These are phyloP conservation scores for Lissocephala sabroskyi DNA, from an alignment of 2,888 invertebrate genomes.

Conservation along the genomic window DNA sequence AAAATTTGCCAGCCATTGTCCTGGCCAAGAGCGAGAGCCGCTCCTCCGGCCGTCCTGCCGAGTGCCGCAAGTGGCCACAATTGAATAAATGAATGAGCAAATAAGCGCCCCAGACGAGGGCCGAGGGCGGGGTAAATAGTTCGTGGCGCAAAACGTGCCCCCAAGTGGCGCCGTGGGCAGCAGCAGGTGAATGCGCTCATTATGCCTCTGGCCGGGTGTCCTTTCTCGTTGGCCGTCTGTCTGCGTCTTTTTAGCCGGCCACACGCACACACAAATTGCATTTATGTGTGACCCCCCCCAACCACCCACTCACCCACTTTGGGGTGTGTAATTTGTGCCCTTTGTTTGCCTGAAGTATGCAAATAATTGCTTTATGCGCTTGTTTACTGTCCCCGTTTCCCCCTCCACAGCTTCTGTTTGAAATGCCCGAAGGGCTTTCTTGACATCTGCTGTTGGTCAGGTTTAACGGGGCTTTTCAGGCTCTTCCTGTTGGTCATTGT, in stretches of 20 bases:
- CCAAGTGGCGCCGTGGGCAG: conserved; percentile 1
- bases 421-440: background rate
- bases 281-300: background rate
- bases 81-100: conserved; percentile 58
- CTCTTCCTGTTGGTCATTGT: too few species aligned
- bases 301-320: too few species aligned
- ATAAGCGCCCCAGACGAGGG: conserved; percentile 11
- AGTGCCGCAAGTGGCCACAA: conserved; percentile 49
- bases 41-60: conserved; percentile 3
- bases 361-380: conserved; percentile 56
- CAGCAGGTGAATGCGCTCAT: conserved; percentile 3
- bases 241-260: too few species aligned
- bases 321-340: conserved; percentile 40
- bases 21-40: too few species aligned
- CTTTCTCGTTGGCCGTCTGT: too few species aligned
- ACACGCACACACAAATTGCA: too few species aligned
- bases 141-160: conserved; percentile 1
- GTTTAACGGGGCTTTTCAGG: too few species aligned
- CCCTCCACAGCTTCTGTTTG: background rate
- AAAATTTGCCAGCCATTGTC: conserved; percentile 52
- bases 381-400: conserved; percentile 28
- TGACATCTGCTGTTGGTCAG: too few species aligned
- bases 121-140: background rate
- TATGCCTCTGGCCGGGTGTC: background rate
- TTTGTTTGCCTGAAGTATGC: conserved; percentile 45